Percentiles rank a stretch among this genome's conserved stretches.
phyloP scores from a whole-genome alignment of 2,888 invertebrate species.

The Tiliacea citrago region DNA sequence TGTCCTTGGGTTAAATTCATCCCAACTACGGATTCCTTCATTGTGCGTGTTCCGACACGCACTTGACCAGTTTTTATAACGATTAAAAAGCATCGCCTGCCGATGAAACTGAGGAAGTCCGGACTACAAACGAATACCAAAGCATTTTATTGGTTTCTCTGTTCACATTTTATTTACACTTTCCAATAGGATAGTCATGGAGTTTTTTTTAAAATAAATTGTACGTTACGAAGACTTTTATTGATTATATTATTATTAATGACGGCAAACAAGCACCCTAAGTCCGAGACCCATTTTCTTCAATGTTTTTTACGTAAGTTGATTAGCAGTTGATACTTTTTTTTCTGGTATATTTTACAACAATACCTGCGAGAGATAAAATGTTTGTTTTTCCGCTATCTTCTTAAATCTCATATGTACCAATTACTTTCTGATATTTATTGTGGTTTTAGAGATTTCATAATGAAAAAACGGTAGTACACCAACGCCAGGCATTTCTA shows the following conservation, averaged over 20 bases:
- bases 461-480: background rate
- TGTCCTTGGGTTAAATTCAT: too few species aligned
- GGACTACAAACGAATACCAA: background rate
- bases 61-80: too few species aligned
- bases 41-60: too few species aligned
- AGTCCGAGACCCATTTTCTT: conserved; percentile 7
- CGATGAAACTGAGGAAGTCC: background rate
- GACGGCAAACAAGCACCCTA: conserved; percentile 2
- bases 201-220: too few species aligned
- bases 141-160: background rate
- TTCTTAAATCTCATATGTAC: background rate
- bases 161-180: background rate
- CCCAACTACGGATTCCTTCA: too few species aligned
- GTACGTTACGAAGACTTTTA: background rate
- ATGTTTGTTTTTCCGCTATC: background rate
- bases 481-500: conserved; percentile 12
- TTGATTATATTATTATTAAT: background rate
- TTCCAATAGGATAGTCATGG: background rate
- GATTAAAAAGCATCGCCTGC: background rate
- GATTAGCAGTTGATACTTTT: background rate
- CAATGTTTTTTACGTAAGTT: conserved; percentile 13
- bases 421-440: background rate
- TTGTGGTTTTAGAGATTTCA: background rate
- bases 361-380: background rate
- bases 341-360: background rate